Conservation (phyloP, 2,797 vertebrate species). For the Dendrocincla fuliginosa region DNA sequence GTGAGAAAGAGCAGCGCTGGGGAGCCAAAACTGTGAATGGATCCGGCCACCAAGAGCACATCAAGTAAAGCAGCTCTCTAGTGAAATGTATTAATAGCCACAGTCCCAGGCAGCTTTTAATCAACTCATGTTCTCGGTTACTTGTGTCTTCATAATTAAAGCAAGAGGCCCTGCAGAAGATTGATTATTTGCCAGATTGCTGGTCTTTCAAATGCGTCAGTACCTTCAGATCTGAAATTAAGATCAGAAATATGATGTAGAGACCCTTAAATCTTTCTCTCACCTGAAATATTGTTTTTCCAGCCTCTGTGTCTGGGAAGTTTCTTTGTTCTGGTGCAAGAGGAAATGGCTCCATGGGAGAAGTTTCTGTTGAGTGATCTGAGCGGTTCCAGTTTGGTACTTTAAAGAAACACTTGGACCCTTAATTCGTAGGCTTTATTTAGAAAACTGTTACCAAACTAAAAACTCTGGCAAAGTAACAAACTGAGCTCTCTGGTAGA, state of each 20-base stretch:
- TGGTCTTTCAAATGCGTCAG: neutral
- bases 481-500: neutral
- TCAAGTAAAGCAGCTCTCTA: constrained; percentile 83
- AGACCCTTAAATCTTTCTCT: neutral
- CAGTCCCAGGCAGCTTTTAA: neutral
- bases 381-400: neutral
- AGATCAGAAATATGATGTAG: neutral
- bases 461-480: neutral
- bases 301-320: neutral
- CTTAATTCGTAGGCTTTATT: neutral
- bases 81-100: neutral
- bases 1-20: constrained; percentile 96
- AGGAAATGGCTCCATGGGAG: neutral
- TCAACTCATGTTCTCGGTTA: neutral
- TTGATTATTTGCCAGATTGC: neutral
- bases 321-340: neutral
- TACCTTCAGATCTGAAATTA: neutral
- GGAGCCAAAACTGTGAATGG: constrained; percentile 94
- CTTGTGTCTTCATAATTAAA: constrained; percentile 39
- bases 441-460: neutral
- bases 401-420: neutral
- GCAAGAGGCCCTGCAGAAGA: neutral
- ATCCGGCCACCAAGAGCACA: constrained; percentile 95
- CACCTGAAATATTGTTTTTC: neutral
- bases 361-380: neutral